Conservation (phyloP, 2,888 invertebrate species). For the Eupithecia subumbrata region DNA sequence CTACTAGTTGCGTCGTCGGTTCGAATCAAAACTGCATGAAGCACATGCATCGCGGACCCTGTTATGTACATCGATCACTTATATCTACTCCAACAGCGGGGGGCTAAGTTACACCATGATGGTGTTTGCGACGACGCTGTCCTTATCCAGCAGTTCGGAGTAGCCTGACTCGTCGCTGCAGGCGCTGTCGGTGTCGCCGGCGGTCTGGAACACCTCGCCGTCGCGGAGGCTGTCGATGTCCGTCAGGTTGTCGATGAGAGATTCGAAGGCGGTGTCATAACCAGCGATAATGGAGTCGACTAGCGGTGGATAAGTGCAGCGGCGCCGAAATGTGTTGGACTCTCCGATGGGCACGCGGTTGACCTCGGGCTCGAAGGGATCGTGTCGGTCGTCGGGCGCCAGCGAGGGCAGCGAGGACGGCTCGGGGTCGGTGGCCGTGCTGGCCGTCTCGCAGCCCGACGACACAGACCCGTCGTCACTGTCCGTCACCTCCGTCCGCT, state of each 20-base stretch:
- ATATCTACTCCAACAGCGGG: constrained; percentile 29
- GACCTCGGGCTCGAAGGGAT: constrained; percentile 63
- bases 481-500: constrained; percentile 81
- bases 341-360: constrained; percentile 80
- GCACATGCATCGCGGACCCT: constrained; percentile 58
- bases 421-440: constrained; percentile 86
- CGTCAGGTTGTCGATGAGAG: constrained; percentile 72
- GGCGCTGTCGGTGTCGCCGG: constrained; percentile 89
- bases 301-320: constrained; percentile 78
- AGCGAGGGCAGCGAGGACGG: constrained; percentile 77
- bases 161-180: constrained; percentile 96
- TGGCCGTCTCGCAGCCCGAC: constrained; percentile 92
- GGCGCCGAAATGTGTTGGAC: constrained; percentile 70
- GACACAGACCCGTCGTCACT: constrained; percentile 91
- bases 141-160: constrained; percentile 88
- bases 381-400: constrained; percentile 65
- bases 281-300: constrained; percentile 62
- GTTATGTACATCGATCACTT: constrained; percentile 57
- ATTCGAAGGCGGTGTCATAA: constrained; percentile 73
- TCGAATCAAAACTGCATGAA: constrained; percentile 54
- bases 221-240: constrained; percentile 73
- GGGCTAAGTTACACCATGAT: constrained; percentile 67
- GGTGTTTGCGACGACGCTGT: constrained; percentile 78
- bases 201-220: constrained; percentile 77
- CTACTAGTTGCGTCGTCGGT: constrained; percentile 27